Conservation (phyloP, 1,140 invertebrate genomes). For the Chironomus tepperi region DNA sequence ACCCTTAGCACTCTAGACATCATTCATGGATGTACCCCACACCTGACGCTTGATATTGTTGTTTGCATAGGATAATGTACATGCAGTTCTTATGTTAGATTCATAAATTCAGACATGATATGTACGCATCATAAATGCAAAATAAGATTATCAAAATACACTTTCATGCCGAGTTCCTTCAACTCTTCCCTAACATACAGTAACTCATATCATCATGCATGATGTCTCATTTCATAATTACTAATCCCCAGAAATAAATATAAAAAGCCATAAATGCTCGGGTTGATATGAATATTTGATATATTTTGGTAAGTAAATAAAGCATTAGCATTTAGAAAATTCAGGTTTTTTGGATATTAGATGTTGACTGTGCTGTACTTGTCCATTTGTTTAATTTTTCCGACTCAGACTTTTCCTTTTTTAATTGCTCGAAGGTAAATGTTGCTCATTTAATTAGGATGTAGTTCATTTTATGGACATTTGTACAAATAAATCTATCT, state of each 20-base stretch:
- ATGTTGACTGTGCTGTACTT: background rate
- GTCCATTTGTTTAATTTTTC: background rate
- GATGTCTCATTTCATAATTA: slow-evolving; percentile 21
- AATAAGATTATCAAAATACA: slow-evolving; percentile 9
- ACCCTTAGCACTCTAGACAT: too few relatives aligned
- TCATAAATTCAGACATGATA: too few relatives aligned
- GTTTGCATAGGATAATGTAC: too few relatives aligned
- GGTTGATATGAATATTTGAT: slow-evolving; percentile 20
- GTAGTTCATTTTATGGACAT: background rate
- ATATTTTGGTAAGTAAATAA: slow-evolving; percentile 14
- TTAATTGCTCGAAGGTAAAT: slow-evolving; percentile 1
- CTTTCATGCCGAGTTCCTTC: background rate
- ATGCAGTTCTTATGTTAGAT: too few relatives aligned
- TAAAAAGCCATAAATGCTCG: background rate
- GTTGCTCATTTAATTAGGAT: background rate
- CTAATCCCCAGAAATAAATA: background rate
- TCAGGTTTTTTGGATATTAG: background rate
- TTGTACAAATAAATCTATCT: background rate
- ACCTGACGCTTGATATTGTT: too few relatives aligned
- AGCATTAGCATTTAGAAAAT: background rate
- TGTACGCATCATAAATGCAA: background rate
- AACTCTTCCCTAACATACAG: background rate
- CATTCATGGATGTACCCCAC: too few relatives aligned
- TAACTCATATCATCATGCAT: background rate
- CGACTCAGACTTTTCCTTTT: background rate